phyloP scores from a whole-genome alignment of 1,140 invertebrate genomes.

The Apis florea region DNA sequence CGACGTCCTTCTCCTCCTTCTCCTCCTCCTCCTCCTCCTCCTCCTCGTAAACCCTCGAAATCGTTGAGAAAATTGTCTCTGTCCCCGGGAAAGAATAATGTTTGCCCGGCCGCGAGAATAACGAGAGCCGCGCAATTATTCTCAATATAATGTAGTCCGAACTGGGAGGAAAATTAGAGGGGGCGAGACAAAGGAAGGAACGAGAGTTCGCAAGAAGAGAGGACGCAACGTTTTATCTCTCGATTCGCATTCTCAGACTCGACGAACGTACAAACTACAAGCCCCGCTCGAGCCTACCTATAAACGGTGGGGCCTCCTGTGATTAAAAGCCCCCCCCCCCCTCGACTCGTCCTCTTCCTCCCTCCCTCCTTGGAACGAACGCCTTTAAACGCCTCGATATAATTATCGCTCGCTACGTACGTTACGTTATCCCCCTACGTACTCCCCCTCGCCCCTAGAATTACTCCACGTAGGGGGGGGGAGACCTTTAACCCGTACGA shows the following conservation, averaged over 20 bases:
- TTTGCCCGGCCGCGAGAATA: conserved; percentile 59
- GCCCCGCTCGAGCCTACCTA: conserved; percentile 70
- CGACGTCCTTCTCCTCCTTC: no score
- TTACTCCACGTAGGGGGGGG: no score
- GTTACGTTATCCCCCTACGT: conserved; percentile 58
- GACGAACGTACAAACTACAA: conserved; percentile 75
- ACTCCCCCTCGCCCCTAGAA: no score
- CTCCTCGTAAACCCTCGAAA: no score
- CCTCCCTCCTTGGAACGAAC: conserved; percentile 51
- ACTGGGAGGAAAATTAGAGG: conserved; percentile 75
- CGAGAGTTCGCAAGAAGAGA: conserved; percentile 64
- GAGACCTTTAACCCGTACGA: conserved; percentile 28
- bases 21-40: no score
- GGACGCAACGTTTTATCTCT: conserved; percentile 75
- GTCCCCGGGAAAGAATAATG: no score
- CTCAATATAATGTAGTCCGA: conserved; percentile 76
- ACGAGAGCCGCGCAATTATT: conserved; percentile 75
- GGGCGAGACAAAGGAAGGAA: conserved; percentile 57
- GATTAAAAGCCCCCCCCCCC: conserved; percentile 75
- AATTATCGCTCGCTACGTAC: conserved; percentile 75
- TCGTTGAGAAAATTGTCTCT: no score
- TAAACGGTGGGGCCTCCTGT: conserved; percentile 68
- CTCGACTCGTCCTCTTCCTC: conserved; percentile 52
- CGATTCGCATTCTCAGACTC: conserved; percentile 76
- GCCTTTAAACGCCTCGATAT: conserved; percentile 68